Conservation (phyloP, 2,113 vertebrate species). For the Oenanthe melanoleuca region DNA sequence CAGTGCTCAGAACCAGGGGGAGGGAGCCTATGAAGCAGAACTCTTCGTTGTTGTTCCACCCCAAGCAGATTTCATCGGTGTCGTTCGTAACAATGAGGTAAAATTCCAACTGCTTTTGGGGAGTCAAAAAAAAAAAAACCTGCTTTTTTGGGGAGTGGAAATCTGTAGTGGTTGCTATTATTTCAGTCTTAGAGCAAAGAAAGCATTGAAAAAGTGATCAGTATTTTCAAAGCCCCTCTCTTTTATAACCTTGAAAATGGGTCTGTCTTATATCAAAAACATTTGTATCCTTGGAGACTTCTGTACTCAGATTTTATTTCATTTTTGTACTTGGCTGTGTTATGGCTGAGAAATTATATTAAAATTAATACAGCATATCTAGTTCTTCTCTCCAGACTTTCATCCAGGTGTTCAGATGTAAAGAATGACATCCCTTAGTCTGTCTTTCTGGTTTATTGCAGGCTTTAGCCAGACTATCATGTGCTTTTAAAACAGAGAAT, state of each 20-base stretch:
- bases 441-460: slow-evolving; percentile 51
- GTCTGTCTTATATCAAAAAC: neutral
- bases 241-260: neutral
- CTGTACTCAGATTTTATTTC: neutral
- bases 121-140: neutral
- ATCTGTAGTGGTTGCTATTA: neutral
- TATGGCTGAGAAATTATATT: neutral
- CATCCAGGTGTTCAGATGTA: neutral
- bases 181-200: neutral
- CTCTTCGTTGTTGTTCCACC: slow-evolving; percentile 85
- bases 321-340: neutral
- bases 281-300: neutral
- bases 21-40: slow-evolving; percentile 97
- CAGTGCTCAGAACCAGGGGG: slow-evolving; percentile 87
- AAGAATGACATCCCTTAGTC: neutral
- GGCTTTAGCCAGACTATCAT: slow-evolving; percentile 87
- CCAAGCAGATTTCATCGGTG: slow-evolving; percentile 92
- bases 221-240: neutral
- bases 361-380: neutral
- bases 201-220: neutral
- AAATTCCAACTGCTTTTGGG: neutral
- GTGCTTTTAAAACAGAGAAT: slow-evolving; percentile 94
- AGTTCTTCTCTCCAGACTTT: neutral
- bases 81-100: slow-evolving; percentile 89
- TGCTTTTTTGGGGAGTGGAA: neutral